Evolutionary conservation across 2,888 invertebrate genomes (phyloP), one percentile per base, ranked within the genome.

Genomic region (Oligia fasciuncula): DNA sequence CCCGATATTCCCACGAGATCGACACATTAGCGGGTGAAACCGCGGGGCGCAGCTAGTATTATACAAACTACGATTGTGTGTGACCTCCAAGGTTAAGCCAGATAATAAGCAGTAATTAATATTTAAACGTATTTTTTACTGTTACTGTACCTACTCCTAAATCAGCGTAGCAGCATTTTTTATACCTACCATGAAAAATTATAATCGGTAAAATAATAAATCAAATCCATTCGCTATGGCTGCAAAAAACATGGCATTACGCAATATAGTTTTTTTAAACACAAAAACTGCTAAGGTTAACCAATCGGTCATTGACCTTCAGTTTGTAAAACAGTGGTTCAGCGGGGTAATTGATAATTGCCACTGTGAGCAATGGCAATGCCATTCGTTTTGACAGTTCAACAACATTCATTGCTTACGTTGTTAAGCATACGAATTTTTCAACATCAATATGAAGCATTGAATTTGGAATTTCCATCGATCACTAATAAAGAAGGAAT

Each of bases 161-260:
- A 66, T 51, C 11, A 43, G 19, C 62, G 49, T n/a, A 35, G 9
- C 57, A 46, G 77, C 66, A 70, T 73, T 40, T 73, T 49, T 62
- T 29, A n/a, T n/a, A 40, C 35, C 65, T n/a, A 69, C 49, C 69
- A 60, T 81, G 4, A 6, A 83, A 60, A 46, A 71, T 54, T 40
- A 29, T 70, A 70, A 80, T 77, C 83, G 63, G 23, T 77, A 71
- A 67, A 83, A 78, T 83, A 83, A 84, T 78, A 81, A 78, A 81
- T 60, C 63, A 35, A 78, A 83, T 68, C 40, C 35, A 65, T 81
- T 79, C 29, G 43, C 13, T 78, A 63, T 62, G 66, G 66, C 46
- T 35, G 60, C 54, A 70, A 60, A 70, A 40, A 54, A 62, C 46
- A 49, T 35, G 29, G 63, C 40, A 51, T 81, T 69, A 49, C 43